Evolutionary conservation across 2,797 vertebrate species (phyloP), one percentile per base, ranked within the genome.

Genomic region (Lates japonicus): DNA sequence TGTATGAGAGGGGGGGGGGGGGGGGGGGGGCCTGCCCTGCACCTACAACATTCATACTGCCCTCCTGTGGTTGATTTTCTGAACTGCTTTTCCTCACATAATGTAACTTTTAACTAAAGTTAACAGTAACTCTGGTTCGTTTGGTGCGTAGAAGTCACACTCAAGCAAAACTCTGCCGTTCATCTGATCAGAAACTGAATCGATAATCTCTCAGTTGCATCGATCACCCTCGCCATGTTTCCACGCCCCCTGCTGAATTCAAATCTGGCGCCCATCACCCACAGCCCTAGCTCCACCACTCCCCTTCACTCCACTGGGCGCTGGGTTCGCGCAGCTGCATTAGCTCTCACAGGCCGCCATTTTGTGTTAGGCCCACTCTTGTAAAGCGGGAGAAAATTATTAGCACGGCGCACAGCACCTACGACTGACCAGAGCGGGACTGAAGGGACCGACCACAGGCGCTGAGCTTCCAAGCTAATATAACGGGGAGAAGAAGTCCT

Each of bases 341-440:
- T 94, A 39, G 79, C 67, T 35, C 87, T 86, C 78, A 79, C 51
- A 42, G 81, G 78, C 97, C 97, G 97, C 97, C 97, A 99, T 99
- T 98, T 99, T 99, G 96, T 98, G 97, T 96, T 94, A 92, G 95
- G 94, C 94, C 94, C 94, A 93, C 92, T 94, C 85, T 86, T 78
- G 87, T 49, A 85, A 89, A 94, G 92, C 92, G 92, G 93, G 92
- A 93, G 92, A 93, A 92, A 91, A 89, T 70, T 90, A 89, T 90
- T 87, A 88, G 90, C 70, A 42, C 75, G 68, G 87, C 67, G 81
- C 92, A 83, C 61, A 84, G 86, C 89, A 78, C 87, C 63, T 64
- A 84, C 87, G 75, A 85, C 82, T 78, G 81, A 84, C 54, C 71
- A 48, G 70, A 48, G 71, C 62, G 29, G 87, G 72, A 70, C 64